Conservation (phyloP, 2,888 invertebrate genomes). For the Poecilus cupreus region DNA sequence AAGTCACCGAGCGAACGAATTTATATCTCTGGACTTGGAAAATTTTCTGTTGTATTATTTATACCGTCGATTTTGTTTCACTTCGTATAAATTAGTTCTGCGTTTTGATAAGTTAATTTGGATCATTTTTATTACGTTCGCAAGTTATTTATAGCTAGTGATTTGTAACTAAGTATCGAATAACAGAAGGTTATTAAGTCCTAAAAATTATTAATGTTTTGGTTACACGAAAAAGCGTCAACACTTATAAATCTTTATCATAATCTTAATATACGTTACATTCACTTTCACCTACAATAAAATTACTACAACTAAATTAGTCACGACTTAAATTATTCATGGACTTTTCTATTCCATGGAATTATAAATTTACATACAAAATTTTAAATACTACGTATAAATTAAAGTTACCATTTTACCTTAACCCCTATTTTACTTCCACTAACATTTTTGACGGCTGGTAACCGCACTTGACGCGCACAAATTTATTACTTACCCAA, state of each 20-base stretch:
- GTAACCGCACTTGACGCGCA: no score
- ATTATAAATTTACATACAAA: conserved; percentile 8
- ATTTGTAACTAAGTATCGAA: conserved; percentile 16
- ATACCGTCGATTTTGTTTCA: neutral
- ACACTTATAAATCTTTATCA: conserved; percentile 38
- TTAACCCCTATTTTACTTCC: no score
- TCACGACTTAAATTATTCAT: conserved; percentile 22
- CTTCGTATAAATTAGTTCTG: neutral
- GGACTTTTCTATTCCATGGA: neutral
- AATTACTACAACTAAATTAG: conserved; percentile 25
- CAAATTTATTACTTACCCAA: no score
- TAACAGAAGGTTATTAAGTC: conserved; percentile 22
- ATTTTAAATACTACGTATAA: no score
- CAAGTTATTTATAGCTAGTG: conserved; percentile 3
- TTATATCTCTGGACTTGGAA: neutral
- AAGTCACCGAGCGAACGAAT: neutral
- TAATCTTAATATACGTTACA: conserved; percentile 21
- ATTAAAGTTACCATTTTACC: no score
- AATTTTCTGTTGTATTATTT: neutral
- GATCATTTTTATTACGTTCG: neutral
- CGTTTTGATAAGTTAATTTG: conserved; percentile 20
- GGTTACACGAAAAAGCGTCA: conserved; percentile 33
- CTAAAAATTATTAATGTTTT: conserved; percentile 36
- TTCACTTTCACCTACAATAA: conserved; percentile 29
- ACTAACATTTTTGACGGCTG: no score